These are phyloP conservation scores for Cephus spinipes DNA, from an alignment of 2,888 invertebrate genomes.

Conservation along the genomic window DNA sequence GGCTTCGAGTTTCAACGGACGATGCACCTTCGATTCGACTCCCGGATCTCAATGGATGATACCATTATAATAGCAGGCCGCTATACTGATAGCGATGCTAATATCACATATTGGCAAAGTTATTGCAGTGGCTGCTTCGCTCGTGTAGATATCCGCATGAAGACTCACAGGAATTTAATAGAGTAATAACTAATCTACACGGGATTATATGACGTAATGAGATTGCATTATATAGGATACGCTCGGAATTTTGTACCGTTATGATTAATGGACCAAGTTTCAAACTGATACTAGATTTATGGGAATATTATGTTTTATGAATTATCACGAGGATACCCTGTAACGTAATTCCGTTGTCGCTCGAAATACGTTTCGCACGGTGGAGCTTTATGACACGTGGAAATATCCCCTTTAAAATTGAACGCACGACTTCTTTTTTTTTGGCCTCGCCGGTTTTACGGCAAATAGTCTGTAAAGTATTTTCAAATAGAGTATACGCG, in stretches of 20 bases:
- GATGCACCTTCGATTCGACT: not conserved
- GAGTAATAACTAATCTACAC: not conserved
- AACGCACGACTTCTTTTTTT: not conserved
- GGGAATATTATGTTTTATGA: not conserved
- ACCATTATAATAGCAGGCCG: not conserved
- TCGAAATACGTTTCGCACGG: not conserved
- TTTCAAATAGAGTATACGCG: not conserved
- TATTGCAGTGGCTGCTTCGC: not conserved
- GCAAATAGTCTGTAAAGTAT: not conserved
- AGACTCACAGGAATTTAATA: not conserved
- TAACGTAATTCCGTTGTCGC: not conserved
- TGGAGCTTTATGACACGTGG: not conserved
- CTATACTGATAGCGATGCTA: not conserved
- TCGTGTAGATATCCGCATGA: not conserved
- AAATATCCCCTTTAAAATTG: not conserved
- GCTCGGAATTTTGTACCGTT: not conserved
- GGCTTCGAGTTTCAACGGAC: not conserved
- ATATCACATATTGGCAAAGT: not conserved
- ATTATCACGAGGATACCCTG: not conserved
- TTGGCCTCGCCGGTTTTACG: not conserved
- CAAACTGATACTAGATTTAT: not conserved
- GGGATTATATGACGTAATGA: not conserved
- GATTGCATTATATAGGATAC: not conserved
- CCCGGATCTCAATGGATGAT: not conserved
- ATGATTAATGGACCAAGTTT: not conserved